Percentiles rank a stretch among this genome's conserved stretches.
Evolutionary conservation across 2,113 vertebrate species (phyloP).

Genomic region (Cygnus atratus): DNA sequence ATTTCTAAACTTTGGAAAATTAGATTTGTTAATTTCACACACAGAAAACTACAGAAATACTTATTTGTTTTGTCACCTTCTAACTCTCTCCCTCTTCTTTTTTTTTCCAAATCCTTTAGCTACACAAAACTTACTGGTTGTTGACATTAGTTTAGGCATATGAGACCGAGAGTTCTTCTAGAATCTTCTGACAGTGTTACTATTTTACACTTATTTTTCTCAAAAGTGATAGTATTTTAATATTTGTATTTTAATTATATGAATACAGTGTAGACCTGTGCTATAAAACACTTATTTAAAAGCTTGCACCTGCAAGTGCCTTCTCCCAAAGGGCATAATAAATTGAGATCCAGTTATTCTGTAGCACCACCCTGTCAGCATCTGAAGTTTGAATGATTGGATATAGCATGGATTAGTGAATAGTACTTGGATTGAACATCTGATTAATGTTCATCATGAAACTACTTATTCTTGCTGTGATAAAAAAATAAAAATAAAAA

Average conservation of each 20-base stretch:
- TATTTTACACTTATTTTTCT: background rate
- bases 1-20: background rate
- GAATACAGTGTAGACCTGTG: background rate
- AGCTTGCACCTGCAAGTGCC: background rate
- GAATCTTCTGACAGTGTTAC: background rate
- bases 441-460: conserved; percentile 1
- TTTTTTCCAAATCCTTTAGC: background rate
- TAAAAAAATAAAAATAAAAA: background rate
- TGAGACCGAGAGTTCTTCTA: background rate
- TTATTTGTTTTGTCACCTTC: background rate
- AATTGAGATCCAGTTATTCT: background rate
- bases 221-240: background rate
- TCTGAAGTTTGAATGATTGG: background rate
- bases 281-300: background rate
- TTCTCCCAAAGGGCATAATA: background rate
- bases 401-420: background rate
- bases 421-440: background rate
- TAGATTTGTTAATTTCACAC: background rate
- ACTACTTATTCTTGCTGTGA: background rate
- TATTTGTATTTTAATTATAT: background rate
- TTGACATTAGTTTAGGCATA: background rate
- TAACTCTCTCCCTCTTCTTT: background rate
- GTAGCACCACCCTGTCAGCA: background rate
- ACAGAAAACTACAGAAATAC: background rate
- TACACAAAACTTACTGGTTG: background rate